A percentile compares a stretch with the other conserved stretches of the same genome.
Conservation (phyloP, 2,797 vertebrate species). For the Chelmon rostratus region DNA sequence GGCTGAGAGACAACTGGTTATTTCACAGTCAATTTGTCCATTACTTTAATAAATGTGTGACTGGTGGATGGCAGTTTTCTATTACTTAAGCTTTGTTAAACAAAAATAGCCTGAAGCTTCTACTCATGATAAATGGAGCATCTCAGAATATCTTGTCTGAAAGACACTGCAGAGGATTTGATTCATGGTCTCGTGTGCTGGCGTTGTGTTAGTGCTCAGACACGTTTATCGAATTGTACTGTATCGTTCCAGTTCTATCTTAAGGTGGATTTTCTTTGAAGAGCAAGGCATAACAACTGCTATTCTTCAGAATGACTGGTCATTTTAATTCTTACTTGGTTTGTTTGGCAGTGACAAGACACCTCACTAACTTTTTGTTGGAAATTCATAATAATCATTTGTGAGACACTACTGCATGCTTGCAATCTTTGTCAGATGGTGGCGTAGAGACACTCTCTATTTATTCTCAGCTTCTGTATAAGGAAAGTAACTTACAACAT, state of each 20-base stretch:
- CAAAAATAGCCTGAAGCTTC: constrained; percentile 36
- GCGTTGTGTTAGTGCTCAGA: constrained; percentile 30
- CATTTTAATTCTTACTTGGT: constrained; percentile 6
- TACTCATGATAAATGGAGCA: constrained; percentile 31
- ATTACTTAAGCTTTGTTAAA: constrained; percentile 21
- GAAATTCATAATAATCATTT: constrained; percentile 10
- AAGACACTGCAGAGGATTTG: constrained; percentile 35
- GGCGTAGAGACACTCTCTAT: not conserved
- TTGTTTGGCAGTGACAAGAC: constrained; percentile 14
- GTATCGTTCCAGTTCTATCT: constrained; percentile 20
- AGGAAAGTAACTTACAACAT: constrained; percentile 52
- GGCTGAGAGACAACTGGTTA: constrained; percentile 15
- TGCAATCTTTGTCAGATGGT: constrained; percentile 10
- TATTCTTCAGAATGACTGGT: constrained; percentile 10
- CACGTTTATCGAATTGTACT: constrained; percentile 21
- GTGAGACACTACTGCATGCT: constrained; percentile 12
- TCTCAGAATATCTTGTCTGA: constrained; percentile 26
- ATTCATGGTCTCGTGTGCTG: constrained; percentile 35
- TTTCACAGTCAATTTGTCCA: constrained; percentile 13
- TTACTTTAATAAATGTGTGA: constrained; percentile 31
- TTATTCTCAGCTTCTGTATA: constrained; percentile 21
- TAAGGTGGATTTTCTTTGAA: constrained; percentile 27
- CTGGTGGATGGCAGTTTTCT: constrained; percentile 29
- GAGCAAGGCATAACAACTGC: not conserved
- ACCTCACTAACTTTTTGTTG: not conserved